These are phyloP conservation scores for Hedya salicella DNA, from an alignment of 2,888 invertebrate species.

Conservation along the genomic window DNA sequence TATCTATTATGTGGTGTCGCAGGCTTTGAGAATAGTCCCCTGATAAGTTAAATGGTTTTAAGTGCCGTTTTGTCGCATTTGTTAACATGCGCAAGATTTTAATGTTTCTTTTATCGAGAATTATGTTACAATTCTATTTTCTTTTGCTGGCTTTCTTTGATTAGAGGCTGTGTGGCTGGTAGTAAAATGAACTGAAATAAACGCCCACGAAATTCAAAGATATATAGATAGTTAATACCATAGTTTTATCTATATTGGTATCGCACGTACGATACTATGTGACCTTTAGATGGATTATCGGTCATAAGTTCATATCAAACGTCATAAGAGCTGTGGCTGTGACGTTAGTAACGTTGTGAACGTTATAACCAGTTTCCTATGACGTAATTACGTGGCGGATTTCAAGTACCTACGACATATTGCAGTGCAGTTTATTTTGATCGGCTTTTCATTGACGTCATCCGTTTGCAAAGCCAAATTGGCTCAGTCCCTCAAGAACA, in stretches of 20 bases:
- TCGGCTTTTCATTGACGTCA: slow-evolving; percentile 1
- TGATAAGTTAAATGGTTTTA: slow-evolving; percentile 18
- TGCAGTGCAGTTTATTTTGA: not conserved
- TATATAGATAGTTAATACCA: not conserved
- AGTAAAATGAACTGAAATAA: no score
- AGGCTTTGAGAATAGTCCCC: slow-evolving; percentile 13
- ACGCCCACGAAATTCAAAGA: no score
- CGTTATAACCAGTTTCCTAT: not conserved
- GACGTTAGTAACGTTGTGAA: slow-evolving; percentile 6
- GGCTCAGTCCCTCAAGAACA: not conserved
- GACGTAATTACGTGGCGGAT: not conserved
- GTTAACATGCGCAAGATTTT: not conserved
- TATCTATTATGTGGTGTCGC: slow-evolving; percentile 20
- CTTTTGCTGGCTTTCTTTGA: no score
- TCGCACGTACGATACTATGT: not conserved
- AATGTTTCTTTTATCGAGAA: not conserved
- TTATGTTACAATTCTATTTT: no score
- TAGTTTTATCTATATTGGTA: not conserved
- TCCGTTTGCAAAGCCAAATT: not conserved
- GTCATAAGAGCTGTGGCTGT: not conserved
- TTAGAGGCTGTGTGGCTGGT: no score
- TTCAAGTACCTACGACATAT: not conserved
- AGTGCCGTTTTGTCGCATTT: slow-evolving; percentile 7
- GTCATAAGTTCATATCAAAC: slow-evolving; percentile 12
- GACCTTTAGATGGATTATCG: slow-evolving; percentile 9